Base-by-base conservation (phyloP, 2,888 invertebrate species). In the Eristalis arbustorum region DNA sequence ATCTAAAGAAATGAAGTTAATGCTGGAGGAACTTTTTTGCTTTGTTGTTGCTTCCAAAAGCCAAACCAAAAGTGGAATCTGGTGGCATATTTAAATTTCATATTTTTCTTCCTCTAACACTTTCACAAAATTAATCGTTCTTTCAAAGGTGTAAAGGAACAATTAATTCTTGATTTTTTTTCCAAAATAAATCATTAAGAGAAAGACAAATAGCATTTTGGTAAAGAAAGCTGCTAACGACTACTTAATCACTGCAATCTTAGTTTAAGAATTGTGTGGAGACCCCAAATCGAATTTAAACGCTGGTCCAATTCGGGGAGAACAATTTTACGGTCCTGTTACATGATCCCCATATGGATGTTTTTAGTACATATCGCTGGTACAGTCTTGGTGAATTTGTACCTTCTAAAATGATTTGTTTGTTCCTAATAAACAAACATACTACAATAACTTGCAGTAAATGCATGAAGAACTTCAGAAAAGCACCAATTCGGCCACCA, bases 81-180 rank as follows among this genome's bases (percentile, higher is more conserved):
- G 42, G 67, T 68, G 75, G 59, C 67, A 42, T 63, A 62, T 59
- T 28, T 67, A 64, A 71, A 37, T 78, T 72, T 42, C 62, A 42
- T 34, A 40, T 68, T 64, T 31, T 59, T 31, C 8, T n/a, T 64
- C 40, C 14, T n/a, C 59, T 34, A 23, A 64, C 66, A 78, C 78
- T 78, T 78, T 78, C 78, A 78, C 78, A 71, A 71, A 72, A 49
- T 71, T 66, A 78, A 57, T 59, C 57, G 57, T 40, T 63, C 59
- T 56, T 37, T 11, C 42, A 4, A 13, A 37, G 73, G 37, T 67
- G 42, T 40, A 76, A 76, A 76, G 71, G 66, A 59, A 66, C 64
- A 78, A 72, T 78, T 71, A 62, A 66, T 49, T 42, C n/a, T 4
- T n/a, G 56, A 61, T 64, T 57, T 78, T 25, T 49, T 49, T 18